These are phyloP conservation scores for Hemistola chrysoprasaria DNA, from an alignment of 2,888 invertebrate species.

Conservation along the genomic window DNA sequence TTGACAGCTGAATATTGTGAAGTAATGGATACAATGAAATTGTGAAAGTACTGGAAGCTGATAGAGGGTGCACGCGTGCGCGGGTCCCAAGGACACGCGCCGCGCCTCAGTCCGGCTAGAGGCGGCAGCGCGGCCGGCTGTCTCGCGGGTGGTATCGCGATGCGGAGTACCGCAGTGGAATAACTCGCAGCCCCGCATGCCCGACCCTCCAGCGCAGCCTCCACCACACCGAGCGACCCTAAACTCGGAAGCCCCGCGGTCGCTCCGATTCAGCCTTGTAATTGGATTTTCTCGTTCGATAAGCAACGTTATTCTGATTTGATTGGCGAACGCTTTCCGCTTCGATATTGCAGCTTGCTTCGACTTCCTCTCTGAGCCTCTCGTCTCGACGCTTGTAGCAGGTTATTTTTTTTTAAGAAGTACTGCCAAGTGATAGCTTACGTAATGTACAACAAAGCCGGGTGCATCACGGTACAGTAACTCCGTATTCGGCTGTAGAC, in stretches of 20 bases:
- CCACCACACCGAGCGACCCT: conserved; percentile 66
- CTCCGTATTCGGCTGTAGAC: conserved; percentile 43
- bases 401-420: conserved; percentile 56
- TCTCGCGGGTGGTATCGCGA: conserved; percentile 42
- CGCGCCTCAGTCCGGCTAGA: conserved; percentile 75
- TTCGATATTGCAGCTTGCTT: conserved; percentile 73
- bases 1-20: conserved; percentile 18
- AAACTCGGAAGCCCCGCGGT: conserved; percentile 73
- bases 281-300: conserved; percentile 79
- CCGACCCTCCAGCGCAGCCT: conserved; percentile 52
- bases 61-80: conserved; percentile 71
- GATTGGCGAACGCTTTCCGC: conserved; percentile 76
- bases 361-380: conserved; percentile 54
- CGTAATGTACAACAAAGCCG: conserved; percentile 63
- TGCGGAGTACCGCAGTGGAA: conserved; percentile 67
- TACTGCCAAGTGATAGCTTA: conserved; percentile 56
- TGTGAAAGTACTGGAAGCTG: conserved; percentile 56
- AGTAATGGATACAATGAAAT: conserved; percentile 34
- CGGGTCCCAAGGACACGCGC: conserved; percentile 66
- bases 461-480: conserved; percentile 62
- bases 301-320: conserved; percentile 72
- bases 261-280: conserved; percentile 79
- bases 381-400: conserved; percentile 60
- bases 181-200: conserved; percentile 53
- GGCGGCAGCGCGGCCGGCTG: conserved; percentile 69